phyloP scores from a whole-genome alignment of 2,797 vertebrate species.

The Notamacropus eugenii region DNA sequence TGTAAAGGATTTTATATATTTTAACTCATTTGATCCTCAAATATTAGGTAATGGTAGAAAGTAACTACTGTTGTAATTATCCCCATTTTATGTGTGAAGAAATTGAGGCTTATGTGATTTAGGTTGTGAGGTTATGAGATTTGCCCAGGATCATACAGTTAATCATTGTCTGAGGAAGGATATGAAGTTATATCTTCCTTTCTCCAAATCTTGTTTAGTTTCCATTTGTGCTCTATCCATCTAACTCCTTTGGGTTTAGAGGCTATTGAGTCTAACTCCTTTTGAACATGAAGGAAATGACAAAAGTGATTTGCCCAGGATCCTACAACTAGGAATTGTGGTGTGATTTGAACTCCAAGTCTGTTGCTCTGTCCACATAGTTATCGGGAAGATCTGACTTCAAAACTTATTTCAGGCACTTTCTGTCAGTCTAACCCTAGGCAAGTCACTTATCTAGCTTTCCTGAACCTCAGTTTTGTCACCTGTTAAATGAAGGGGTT shows the following conservation, averaged over 20 bases:
- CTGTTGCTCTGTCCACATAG: neutral
- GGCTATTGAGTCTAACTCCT: no score
- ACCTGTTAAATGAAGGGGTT: neutral
- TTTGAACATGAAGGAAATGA: neutral
- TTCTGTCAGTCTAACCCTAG: neutral
- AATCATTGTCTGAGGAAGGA: neutral
- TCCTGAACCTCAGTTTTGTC: neutral
- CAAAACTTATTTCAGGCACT: neutral
- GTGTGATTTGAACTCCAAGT: neutral
- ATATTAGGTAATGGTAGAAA: neutral
- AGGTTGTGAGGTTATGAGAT: neutral
- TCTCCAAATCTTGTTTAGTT: neutral
- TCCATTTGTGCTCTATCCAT: neutral
- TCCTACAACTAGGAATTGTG: neutral
- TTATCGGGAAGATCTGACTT: neutral
- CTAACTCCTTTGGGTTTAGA: neutral
- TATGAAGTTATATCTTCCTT: neutral
- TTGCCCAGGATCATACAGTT: neutral
- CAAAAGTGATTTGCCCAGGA: neutral
- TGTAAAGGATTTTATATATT: neutral
- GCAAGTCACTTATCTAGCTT: neutral
- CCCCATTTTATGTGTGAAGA: neutral
- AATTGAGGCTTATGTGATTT: neutral
- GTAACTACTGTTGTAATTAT: neutral
- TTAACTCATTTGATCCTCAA: neutral